Evolutionary conservation across 2,113 vertebrate species (phyloP).

Genomic region (Corvus moneduloides): DNA sequence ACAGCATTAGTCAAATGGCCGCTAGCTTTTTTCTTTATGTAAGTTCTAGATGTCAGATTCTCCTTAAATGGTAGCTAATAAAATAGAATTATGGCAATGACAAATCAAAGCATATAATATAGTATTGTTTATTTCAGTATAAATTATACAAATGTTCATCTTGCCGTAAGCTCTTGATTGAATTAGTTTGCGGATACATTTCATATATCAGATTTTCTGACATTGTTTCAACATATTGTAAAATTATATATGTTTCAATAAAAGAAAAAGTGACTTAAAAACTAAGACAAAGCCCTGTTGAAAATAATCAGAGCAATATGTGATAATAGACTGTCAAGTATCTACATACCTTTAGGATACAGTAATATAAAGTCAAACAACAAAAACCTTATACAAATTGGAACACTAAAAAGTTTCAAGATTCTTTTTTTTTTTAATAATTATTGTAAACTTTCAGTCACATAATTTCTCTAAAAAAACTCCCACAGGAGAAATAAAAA

Average conservation of each 20-base stretch:
- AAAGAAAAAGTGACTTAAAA: neutral
- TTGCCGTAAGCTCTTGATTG: neutral
- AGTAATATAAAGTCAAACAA: neutral
- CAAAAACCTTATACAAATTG: neutral
- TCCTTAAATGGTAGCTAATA: neutral
- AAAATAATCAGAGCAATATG: neutral
- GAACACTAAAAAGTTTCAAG: neutral
- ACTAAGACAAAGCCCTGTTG: neutral
- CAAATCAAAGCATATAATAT: neutral
- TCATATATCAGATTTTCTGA: neutral
- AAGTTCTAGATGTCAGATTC: neutral
- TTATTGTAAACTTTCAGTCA: neutral
- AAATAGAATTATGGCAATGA: neutral
- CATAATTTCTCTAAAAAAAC: neutral
- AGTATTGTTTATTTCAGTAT: neutral
- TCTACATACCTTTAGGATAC: neutral
- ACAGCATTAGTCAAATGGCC: neutral
- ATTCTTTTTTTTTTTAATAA: neutral
- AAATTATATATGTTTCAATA: neutral
- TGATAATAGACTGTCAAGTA: neutral
- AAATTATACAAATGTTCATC: neutral
- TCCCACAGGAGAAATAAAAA: neutral
- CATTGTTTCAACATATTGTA: neutral
- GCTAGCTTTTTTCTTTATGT: neutral
- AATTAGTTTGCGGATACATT: neutral